These are phyloP conservation scores for Lasioglossum calceatum DNA, from an alignment of 2,888 invertebrate genomes.

Conservation along the genomic window DNA sequence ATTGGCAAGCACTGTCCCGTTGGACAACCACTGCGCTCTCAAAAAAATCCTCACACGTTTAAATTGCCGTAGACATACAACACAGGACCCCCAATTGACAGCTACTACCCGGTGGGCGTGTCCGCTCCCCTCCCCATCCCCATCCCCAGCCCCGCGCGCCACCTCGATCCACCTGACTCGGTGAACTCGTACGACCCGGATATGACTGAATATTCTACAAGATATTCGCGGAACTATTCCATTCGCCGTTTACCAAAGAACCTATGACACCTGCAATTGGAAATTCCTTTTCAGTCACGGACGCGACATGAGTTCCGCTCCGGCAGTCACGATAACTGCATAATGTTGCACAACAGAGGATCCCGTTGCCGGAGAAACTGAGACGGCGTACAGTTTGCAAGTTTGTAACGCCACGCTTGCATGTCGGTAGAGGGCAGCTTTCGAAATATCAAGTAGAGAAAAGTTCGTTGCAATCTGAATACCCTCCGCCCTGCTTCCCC, in stretches of 20 bases:
- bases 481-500: neutral
- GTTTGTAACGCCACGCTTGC: constrained; percentile 50
- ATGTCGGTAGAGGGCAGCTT: constrained; percentile 61
- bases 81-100: neutral
- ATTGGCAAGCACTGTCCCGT: neutral
- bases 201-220: neutral
- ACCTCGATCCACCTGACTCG: neutral
- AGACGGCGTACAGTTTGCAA: constrained; percentile 52
- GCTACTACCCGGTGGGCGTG: neutral
- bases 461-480: constrained; percentile 22
- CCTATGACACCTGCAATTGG: neutral
- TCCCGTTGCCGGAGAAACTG: neutral
- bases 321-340: neutral
- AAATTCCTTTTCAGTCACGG: neutral
- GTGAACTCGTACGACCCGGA: neutral
- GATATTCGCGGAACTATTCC: neutral
- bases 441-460: constrained; percentile 31
- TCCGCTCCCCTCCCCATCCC: neutral
- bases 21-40: neutral
- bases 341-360: neutral
- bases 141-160: neutral
- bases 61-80: neutral
- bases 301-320: neutral
- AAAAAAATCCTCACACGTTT: neutral
- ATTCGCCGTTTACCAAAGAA: neutral